Base-by-base conservation (phyloP, 2,113 vertebrate species). In the Glareola pratincola region DNA sequence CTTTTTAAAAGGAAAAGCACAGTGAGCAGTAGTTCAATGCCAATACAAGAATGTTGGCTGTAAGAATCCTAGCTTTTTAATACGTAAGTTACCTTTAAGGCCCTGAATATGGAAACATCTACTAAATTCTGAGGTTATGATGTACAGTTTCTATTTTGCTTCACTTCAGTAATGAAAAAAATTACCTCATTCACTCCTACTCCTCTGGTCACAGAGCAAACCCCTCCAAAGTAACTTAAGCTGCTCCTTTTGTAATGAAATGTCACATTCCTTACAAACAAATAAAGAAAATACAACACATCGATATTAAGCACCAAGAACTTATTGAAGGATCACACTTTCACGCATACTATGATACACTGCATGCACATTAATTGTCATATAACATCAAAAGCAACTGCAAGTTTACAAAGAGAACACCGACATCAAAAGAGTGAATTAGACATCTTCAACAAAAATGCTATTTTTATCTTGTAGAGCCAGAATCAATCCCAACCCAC, bases 131-230 rank as follows among this genome's bases (percentile, higher is more conserved):
- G 9, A 74, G 7, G 18, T 67, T 63, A 83, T 19, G 76, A 60
- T 18, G 8, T 37, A 51, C 45, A 87, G 72, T 84, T 91, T 62
- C 32, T 50, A 59, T 26, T 95, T 83, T 66, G 85, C 68, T 95
- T 83, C 37, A 68, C 19, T 71, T 80, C 37, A 88, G 13, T 47
- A 0, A 23, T 51, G 36, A 20, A 59, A 82, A 92, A 80, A 73
- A 30, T 98, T 98, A 99, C 99, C 99, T 99, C 99, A 89, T 99
- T 99, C 92, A 99, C 99, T 94, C 99, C 99, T 47, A 99, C 99
- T 79, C 99, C 99, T 94, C 98, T 98, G 87, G 98, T 98, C 74
- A 96, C 94, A 56, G 99, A 99, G 87, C 99, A 99, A 93, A 99
- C 98, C 68, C 99, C 99, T 94, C 98, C 99, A 53, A 99, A 99